phyloP scores from a whole-genome alignment of 2,113 vertebrate genomes.

The Callipepla squamata region DNA sequence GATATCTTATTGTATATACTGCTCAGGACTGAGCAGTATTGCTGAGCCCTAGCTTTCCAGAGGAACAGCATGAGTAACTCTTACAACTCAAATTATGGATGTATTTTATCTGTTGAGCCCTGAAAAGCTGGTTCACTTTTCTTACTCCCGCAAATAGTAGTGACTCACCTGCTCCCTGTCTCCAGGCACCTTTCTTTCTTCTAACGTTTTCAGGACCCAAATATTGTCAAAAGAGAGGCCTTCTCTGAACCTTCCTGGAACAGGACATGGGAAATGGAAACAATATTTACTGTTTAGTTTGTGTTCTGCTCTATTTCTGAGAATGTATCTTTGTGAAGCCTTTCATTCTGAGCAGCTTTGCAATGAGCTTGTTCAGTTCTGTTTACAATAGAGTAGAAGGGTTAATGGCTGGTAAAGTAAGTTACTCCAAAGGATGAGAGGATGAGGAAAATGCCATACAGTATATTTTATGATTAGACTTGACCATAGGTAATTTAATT shows the following conservation, averaged over 20 bases:
- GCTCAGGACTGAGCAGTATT: neutral
- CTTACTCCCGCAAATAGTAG: neutral
- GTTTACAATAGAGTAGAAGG: neutral
- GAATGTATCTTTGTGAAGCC: rapidly evolving
- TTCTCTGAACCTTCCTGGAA: neutral
- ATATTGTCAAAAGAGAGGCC: neutral
- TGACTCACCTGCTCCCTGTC: neutral
- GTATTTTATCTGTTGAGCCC: neutral
- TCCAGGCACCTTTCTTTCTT: neutral
- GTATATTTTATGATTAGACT: neutral
- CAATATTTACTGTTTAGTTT: neutral
- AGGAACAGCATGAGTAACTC: neutral
- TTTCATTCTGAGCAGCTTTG: neutral
- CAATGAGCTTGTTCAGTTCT: neutral
- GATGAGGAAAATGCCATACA: neutral
- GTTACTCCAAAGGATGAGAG: neutral
- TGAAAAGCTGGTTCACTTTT: neutral
- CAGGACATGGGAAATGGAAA: too few species aligned
- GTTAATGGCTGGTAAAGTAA: neutral
- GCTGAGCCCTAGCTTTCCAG: neutral
- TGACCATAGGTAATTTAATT: neutral
- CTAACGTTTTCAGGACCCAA: neutral
- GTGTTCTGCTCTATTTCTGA: neutral
- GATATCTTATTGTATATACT: neutral
- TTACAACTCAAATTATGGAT: neutral